These are phyloP conservation scores for Cottus gobio DNA, from an alignment of 2,113 vertebrate genomes.

Conservation along the genomic window DNA sequence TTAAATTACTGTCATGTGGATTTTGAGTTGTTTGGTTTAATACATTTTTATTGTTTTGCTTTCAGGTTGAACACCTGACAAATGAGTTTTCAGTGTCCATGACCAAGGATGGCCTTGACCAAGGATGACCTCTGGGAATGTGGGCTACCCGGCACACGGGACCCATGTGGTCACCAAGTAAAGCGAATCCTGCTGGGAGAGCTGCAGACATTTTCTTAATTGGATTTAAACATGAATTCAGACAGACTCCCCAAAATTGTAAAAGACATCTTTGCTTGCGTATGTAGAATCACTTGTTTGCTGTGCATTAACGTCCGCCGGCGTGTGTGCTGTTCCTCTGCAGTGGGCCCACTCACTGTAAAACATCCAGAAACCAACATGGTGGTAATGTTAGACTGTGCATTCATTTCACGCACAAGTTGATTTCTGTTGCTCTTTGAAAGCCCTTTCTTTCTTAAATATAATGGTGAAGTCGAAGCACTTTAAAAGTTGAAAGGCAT, in stretches of 20 bases:
- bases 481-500: constrained; percentile 62
- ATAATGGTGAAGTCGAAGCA: constrained; percentile 52
- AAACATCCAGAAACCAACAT: constrained; percentile 22
- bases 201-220: constrained; percentile 44
- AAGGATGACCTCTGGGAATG: constrained; percentile 93
- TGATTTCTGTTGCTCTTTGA: constrained; percentile 22
- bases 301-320: constrained; percentile 31
- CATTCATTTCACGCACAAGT: constrained; percentile 8
- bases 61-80: constrained; percentile 91
- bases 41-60: not conserved
- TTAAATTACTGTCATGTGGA: too few species aligned
- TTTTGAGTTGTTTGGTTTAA: not conserved
- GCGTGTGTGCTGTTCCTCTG: constrained; percentile 29
- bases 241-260: constrained; percentile 29
- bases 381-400: constrained; percentile 5
- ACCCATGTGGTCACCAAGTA: constrained; percentile 96
- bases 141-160: constrained; percentile 91
- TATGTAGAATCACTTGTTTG: constrained; percentile 38
- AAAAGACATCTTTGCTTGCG: constrained; percentile 43
- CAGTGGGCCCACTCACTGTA: constrained; percentile 27
- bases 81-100: constrained; percentile 98
- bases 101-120: constrained; percentile 99
- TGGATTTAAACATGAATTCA: constrained; percentile 55
- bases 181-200: constrained; percentile 45
- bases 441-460: constrained; percentile 28